These are phyloP conservation scores for Colletes gigas DNA, from an alignment of 1,140 invertebrate species.

Conservation along the genomic window DNA sequence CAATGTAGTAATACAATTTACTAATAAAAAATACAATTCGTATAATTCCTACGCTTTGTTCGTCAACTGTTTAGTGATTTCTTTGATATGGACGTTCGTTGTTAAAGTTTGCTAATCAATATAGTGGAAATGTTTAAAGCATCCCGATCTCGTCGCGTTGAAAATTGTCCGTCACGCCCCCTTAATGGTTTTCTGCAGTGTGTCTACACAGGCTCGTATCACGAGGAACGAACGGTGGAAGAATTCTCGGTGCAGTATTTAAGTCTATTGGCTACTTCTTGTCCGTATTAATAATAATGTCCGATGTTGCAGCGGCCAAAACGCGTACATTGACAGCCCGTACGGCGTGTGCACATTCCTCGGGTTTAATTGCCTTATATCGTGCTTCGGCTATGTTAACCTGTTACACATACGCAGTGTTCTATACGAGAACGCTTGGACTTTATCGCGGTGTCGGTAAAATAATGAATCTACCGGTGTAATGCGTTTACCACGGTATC, in stretches of 20 bases:
- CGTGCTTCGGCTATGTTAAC: not conserved
- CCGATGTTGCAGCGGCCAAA: slow-evolving; percentile 16
- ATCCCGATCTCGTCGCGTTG: too few species aligned
- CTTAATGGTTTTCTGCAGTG: too few species aligned
- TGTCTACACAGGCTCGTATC: too few species aligned
- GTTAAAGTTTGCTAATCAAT: too few species aligned
- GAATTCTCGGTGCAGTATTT: slow-evolving; percentile 3
- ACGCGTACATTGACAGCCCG: slow-evolving; percentile 35
- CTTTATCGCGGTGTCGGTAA: not conserved
- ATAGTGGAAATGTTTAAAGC: too few species aligned
- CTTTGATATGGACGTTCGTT: too few species aligned
- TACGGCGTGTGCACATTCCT: slow-evolving; percentile 49
- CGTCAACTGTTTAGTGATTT: too few species aligned
- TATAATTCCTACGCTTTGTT: too few species aligned
- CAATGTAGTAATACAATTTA: too few species aligned
- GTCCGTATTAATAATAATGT: not conserved
- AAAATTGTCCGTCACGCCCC: too few species aligned
- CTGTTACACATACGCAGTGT: slow-evolving; percentile 5
- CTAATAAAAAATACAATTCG: too few species aligned
- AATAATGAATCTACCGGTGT: slow-evolving; percentile 9
- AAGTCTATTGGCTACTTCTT: slow-evolving; percentile 20
- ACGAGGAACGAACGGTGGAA: not conserved
- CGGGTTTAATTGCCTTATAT: slow-evolving; percentile 49
- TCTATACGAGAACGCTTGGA: not conserved
- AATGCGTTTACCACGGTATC: slow-evolving; percentile 6